These are phyloP conservation scores for Blastobasis lacticolella DNA, from an alignment of 2,888 invertebrate genomes.

Conservation along the genomic window DNA sequence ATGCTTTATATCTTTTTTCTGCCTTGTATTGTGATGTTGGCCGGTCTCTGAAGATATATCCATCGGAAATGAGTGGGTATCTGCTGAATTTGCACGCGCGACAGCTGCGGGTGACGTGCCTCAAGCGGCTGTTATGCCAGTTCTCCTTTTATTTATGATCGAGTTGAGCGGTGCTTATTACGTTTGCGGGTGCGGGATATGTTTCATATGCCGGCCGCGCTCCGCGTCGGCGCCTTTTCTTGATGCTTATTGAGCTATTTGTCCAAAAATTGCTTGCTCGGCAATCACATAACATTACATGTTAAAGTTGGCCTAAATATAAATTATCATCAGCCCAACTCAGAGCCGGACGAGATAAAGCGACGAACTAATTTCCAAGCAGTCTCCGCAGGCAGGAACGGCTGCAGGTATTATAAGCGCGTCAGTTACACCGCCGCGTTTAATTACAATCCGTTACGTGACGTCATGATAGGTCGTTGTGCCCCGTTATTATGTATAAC, in stretches of 20 bases:
- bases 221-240: constrained; percentile 33
- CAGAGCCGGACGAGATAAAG: no score
- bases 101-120: constrained; percentile 59
- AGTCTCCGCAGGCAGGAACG: no score
- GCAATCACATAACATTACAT: no score
- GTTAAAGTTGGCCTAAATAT: no score
- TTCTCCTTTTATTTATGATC: constrained; percentile 64
- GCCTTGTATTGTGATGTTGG: constrained; percentile 2
- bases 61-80: constrained; percentile 34
- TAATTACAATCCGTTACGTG: background rate
- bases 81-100: constrained; percentile 40
- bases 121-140: constrained; percentile 49
- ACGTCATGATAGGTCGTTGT: background rate
- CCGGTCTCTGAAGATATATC: constrained; percentile 36
- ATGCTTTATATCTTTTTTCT: background rate
- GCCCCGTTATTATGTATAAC: constrained; percentile 12
- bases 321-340: no score
- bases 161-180: constrained; percentile 63
- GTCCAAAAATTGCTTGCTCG: constrained; percentile 17
- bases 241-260: constrained; percentile 52
- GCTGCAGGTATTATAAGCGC: no score
- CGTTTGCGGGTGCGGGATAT: constrained; percentile 47
- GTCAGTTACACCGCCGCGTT: background rate
- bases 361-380: no score
- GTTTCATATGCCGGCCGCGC: constrained; percentile 52